phyloP scores from a whole-genome alignment of 2,797 vertebrate genomes.

The Okamejei kenojei region DNA sequence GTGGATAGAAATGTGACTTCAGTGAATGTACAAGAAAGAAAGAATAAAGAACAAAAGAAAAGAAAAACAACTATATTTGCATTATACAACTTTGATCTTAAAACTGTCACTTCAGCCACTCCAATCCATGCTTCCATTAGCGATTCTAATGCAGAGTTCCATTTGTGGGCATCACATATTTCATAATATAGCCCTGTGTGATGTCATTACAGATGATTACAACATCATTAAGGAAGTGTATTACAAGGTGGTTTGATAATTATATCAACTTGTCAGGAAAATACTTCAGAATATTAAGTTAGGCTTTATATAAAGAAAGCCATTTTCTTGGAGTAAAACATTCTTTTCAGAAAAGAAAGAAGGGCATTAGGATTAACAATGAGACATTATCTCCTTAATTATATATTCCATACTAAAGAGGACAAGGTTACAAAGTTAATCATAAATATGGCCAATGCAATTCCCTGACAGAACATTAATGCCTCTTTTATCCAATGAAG shows the following conservation, averaged over 20 bases:
- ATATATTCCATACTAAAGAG: slow-evolving; percentile 53
- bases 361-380: slow-evolving; percentile 35
- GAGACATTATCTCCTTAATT: slow-evolving; percentile 51
- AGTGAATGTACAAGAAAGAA: too few species aligned
- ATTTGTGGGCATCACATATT: neutral
- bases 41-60: too few species aligned
- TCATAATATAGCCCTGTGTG: neutral
- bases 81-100: neutral
- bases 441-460: slow-evolving; percentile 53
- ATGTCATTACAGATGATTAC: neutral
- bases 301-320: neutral
- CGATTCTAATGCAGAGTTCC: neutral
- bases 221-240: slow-evolving; percentile 23
- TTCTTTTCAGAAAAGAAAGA: slow-evolving; percentile 9
- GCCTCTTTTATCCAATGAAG: slow-evolving; percentile 60
- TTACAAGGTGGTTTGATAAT: slow-evolving; percentile 26
- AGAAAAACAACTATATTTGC: neutral
- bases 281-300: slow-evolving; percentile 10
- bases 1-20: too few species aligned
- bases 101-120: neutral
- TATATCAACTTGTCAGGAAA: slow-evolving; percentile 30
- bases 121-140: neutral
- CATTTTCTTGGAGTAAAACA: neutral
- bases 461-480: slow-evolving; percentile 61
- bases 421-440: slow-evolving; percentile 58